These are phyloP conservation scores for Sebastes diploproa DNA, from an alignment of 2,797 vertebrate species.

Conservation along the genomic window DNA sequence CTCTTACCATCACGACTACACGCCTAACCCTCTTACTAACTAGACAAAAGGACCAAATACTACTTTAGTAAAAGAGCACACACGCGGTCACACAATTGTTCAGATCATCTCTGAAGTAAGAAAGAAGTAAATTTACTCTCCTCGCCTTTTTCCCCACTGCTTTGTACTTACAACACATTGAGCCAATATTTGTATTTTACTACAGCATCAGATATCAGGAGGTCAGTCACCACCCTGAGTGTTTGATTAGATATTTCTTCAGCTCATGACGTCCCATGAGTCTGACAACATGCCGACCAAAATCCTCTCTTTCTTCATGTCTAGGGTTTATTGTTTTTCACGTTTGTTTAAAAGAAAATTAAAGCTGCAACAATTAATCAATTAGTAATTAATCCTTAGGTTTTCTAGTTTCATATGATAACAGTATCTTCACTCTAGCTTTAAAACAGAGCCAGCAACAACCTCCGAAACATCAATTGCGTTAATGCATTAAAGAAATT, in stretches of 20 bases:
- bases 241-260: not conserved
- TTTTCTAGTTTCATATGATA: too few relatives aligned
- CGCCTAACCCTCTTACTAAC: not conserved
- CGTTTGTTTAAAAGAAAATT: not conserved
- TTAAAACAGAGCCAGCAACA: rapidly evolving
- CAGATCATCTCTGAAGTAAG: too few relatives aligned
- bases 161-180: not conserved
- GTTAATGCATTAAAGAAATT: too few relatives aligned
- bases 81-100: too few relatives aligned
- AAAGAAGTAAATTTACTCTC: too few relatives aligned
- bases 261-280: not conserved
- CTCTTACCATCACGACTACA: not conserved
- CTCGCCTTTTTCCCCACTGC: too few relatives aligned
- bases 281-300: not conserved
- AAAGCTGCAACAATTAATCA: too few relatives aligned
- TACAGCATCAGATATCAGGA: not conserved
- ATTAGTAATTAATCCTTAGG: too few relatives aligned
- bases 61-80: not conserved
- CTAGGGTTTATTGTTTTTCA: not conserved
- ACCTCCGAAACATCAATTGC: too few relatives aligned
- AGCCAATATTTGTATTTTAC: not conserved
- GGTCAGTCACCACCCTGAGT: not conserved
- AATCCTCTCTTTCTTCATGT: too few relatives aligned
- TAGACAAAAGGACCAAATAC: too few relatives aligned
- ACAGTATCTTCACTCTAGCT: too few relatives aligned